A percentile compares a stretch with the other conserved stretches of the same genome.
Evolutionary conservation across 2,888 invertebrate species (phyloP).

Genomic region (Drosophila mulleri): DNA sequence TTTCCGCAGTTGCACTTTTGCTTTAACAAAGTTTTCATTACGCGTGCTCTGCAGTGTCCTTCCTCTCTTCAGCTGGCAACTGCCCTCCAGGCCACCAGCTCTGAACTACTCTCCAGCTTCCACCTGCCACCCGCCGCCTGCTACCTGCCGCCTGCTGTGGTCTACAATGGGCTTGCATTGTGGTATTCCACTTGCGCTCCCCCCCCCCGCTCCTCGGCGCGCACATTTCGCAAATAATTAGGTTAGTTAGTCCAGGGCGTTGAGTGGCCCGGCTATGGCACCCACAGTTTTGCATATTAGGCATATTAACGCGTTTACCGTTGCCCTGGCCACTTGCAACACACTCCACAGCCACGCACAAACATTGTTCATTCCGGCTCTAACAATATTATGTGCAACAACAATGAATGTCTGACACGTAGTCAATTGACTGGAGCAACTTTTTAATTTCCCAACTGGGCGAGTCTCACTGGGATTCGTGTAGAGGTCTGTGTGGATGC

Average conservation of each 20-base stretch:
- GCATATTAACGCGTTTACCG: constrained; percentile 63
- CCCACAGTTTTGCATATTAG: constrained; percentile 58
- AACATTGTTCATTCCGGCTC: neutral
- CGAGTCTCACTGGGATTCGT: constrained; percentile 5
- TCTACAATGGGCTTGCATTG: constrained; percentile 68
- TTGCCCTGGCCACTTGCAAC: constrained; percentile 30
- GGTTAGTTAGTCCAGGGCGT: constrained; percentile 68
- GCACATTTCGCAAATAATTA: constrained; percentile 73
- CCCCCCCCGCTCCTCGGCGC: constrained; percentile 27
- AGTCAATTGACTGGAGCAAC: constrained; percentile 31
- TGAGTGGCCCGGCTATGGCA: constrained; percentile 52
- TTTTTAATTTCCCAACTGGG: constrained; percentile 50
- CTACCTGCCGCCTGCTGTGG: constrained; percentile 53
- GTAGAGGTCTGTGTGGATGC: neutral
- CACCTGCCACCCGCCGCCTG: constrained; percentile 51
- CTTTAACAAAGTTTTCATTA: constrained; percentile 74
- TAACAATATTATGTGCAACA: constrained; percentile 30
- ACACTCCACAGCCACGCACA: neutral
- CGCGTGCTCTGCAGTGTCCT: constrained; percentile 58
- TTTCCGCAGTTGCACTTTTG: constrained; percentile 40
- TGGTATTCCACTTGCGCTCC: constrained; percentile 50
- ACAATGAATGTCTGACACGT: constrained; percentile 4
- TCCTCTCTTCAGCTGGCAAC: constrained; percentile 23
- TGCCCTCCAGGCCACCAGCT: constrained; percentile 21
- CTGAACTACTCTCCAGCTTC: constrained; percentile 36